Percentiles rank a stretch among this genome's conserved stretches.
Evolutionary conservation across 2,888 invertebrate genomes (phyloP).

Genomic region (Arenicola marina): DNA sequence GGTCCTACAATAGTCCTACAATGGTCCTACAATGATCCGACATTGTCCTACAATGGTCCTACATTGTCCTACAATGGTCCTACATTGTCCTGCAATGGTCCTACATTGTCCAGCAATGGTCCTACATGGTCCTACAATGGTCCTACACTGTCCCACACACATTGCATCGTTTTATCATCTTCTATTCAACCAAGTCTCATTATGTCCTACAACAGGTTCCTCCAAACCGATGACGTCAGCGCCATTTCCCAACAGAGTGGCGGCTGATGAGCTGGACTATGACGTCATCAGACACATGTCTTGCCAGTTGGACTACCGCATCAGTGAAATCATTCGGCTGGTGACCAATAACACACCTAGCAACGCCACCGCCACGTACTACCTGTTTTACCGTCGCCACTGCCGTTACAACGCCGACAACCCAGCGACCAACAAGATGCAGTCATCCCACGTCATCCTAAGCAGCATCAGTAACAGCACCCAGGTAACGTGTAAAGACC

Average conservation of each 20-base stretch:
- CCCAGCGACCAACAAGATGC: background rate
- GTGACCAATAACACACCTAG: conserved; percentile 53
- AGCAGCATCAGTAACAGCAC: background rate
- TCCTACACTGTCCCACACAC: too few relatives aligned
- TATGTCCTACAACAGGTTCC: conserved; percentile 35
- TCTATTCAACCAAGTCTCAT: too few relatives aligned
- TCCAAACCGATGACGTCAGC: conserved; percentile 40
- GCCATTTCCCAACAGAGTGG: conserved; percentile 51
- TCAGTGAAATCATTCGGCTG: conserved; percentile 50
- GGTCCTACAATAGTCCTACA: too few relatives aligned
- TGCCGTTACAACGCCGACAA: conserved; percentile 11
- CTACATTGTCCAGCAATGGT: too few relatives aligned
- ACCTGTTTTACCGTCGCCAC: conserved; percentile 38
- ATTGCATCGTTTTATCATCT: too few relatives aligned
- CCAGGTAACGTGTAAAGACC: too few relatives aligned
- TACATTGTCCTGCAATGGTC: too few relatives aligned
- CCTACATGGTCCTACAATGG: too few relatives aligned
- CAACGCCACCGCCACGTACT: conserved; percentile 51
- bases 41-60: too few relatives aligned
- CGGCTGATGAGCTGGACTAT: conserved; percentile 44
- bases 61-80: too few relatives aligned
- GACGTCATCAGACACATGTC: conserved; percentile 54
- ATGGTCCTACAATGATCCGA: too few relatives aligned
- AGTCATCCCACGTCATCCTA: background rate
- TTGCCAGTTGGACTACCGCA: conserved; percentile 46